Conservation (phyloP, 2,888 invertebrate genomes). For the Anagyrus pseudococci region DNA sequence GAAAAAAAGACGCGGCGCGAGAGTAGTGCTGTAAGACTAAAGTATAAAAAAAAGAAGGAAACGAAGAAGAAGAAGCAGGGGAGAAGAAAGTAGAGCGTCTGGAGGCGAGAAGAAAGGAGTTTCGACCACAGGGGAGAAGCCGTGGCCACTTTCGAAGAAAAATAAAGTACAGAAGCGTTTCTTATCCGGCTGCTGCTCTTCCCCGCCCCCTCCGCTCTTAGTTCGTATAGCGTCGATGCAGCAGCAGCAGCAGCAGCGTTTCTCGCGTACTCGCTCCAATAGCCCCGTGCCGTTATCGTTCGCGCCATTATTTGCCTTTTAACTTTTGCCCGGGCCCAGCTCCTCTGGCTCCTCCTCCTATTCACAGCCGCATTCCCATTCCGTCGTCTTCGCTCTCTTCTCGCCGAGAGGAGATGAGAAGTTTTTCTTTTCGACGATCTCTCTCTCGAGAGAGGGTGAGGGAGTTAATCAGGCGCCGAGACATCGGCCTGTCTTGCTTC, state of each 20-base stretch:
- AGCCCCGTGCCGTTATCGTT: constrained; percentile 34
- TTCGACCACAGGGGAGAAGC: not conserved
- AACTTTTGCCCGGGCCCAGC: constrained; percentile 26
- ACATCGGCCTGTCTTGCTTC: not conserved
- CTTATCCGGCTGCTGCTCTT: constrained; percentile 27
- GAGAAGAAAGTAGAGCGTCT: constrained; percentile 6
- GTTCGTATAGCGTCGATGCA: not conserved
- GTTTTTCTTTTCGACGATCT: constrained; percentile 10
- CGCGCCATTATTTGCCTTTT: constrained; percentile 49
- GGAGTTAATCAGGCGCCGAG: constrained; percentile 7
- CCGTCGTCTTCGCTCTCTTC: constrained; percentile 12
- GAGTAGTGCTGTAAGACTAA: not conserved
- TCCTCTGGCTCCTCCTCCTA: not conserved
- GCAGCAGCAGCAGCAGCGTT: too few species aligned
- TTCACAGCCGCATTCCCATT: too few species aligned
- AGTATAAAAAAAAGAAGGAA: not conserved
- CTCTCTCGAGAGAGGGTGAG: not conserved
- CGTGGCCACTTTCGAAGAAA: constrained; percentile 30
- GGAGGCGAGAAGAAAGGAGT: not conserved
- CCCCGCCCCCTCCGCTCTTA: not conserved
- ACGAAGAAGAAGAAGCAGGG: constrained; percentile 1
- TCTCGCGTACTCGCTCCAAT: not conserved
- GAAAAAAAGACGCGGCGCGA: too few species aligned
- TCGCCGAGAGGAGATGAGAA: not conserved
- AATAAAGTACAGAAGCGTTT: constrained; percentile 37